Evolutionary conservation across 2,888 invertebrate genomes (phyloP).

Genomic region (Xanthorhoe spadicearia): DNA sequence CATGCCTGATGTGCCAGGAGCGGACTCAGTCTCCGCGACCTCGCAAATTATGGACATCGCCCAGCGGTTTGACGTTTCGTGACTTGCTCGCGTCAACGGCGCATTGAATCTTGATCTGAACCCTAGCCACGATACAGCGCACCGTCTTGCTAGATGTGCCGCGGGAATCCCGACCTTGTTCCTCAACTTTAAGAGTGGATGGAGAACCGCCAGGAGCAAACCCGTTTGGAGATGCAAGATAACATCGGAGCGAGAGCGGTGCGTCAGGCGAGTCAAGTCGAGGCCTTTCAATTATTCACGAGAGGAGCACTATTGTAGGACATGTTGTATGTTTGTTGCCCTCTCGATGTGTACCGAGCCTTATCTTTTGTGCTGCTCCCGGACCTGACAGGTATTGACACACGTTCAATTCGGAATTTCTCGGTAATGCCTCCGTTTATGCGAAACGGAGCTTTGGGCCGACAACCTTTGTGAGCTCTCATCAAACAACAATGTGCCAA

Average conservation of each 20-base stretch:
- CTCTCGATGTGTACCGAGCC: constrained; percentile 50
- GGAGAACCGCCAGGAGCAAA: constrained; percentile 31
- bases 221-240: constrained; percentile 52
- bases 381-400: constrained; percentile 48
- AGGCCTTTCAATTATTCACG: constrained; percentile 74
- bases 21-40: constrained; percentile 32
- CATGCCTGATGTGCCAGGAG: constrained; percentile 31
- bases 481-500: constrained; percentile 2
- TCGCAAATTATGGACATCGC: constrained; percentile 39
- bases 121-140: constrained; percentile 45
- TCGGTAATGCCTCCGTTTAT: constrained; percentile 37
- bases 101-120: constrained; percentile 70
- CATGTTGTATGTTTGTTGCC: constrained; percentile 54
- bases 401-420: constrained; percentile 42
- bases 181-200: constrained; percentile 23
- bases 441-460: constrained; percentile 35
- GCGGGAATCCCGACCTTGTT: constrained; percentile 46
- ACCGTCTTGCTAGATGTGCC: constrained; percentile 33
- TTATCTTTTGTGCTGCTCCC: constrained; percentile 49
- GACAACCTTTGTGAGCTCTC: constrained; percentile 30
- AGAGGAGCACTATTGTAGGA: constrained; percentile 61
- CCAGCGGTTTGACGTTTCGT: constrained; percentile 63
- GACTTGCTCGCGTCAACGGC: constrained; percentile 68
- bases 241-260: constrained; percentile 58
- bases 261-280: constrained; percentile 55